Evolutionary conservation across 2,888 invertebrate species (phyloP).

Genomic region (Chesias legatella): DNA sequence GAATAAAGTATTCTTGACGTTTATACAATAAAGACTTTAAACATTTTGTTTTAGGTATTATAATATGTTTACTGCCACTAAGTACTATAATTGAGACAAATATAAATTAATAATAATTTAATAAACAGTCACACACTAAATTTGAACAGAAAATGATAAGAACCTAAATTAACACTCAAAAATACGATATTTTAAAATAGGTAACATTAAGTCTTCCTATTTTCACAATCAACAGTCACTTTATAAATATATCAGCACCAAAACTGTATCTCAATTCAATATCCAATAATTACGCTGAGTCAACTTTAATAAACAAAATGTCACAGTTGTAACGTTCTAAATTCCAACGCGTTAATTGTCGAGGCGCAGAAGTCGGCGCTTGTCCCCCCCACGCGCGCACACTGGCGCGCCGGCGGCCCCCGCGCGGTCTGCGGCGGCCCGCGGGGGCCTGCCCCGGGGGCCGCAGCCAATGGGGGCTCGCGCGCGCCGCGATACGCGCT

Average conservation of each 20-base stretch:
- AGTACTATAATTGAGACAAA: no score
- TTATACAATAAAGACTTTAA: no score
- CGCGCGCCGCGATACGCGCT: conserved; percentile 29
- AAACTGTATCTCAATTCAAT: conserved; percentile 18
- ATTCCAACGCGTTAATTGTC: conserved; percentile 29
- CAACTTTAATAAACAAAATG: conserved; percentile 26
- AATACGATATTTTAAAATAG: no score
- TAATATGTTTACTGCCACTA: no score
- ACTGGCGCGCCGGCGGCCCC: conserved; percentile 34
- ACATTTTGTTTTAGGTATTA: no score
- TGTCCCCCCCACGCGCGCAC: conserved; percentile 39
- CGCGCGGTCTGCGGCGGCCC: conserved; percentile 29
- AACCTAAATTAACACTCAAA: no score
- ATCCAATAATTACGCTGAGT: conserved; percentile 19
- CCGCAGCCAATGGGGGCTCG: conserved; percentile 32
- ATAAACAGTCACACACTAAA: no score
- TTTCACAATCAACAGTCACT: neutral
- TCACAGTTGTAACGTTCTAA: conserved; percentile 35
- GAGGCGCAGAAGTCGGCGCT: conserved; percentile 26
- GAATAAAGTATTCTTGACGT: no score
- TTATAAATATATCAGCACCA: neutral
- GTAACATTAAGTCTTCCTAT: no score
- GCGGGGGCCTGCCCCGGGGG: conserved; percentile 17
- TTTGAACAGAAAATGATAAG: no score
- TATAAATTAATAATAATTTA: no score